Conservation (phyloP, 2,113 vertebrate species). For the Ondatra zibethicus region DNA sequence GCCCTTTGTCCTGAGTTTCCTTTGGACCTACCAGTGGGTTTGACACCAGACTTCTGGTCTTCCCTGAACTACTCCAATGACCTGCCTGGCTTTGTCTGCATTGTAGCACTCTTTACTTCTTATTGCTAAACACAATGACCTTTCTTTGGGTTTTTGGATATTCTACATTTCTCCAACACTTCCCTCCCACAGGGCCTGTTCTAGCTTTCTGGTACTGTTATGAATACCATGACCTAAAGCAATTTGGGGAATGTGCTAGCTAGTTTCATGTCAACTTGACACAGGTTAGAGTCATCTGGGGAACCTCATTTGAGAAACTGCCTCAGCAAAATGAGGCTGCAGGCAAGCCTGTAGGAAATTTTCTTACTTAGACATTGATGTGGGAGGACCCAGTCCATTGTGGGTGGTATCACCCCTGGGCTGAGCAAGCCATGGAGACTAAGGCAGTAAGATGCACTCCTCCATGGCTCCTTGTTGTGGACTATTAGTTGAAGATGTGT, state of each 20-base stretch:
- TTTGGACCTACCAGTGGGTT: background rate
- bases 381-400: background rate
- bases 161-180: background rate
- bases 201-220: background rate
- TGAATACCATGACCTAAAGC: background rate
- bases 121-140: background rate
- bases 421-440: background rate
- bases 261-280: background rate
- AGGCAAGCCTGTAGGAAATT: background rate
- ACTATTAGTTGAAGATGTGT: too few relatives aligned
- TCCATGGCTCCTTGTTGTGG: background rate
- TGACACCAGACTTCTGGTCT: background rate
- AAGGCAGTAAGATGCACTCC: background rate
- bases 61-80: background rate
- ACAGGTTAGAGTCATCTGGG: background rate
- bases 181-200: background rate
- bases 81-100: background rate
- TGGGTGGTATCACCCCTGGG: background rate
- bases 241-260: background rate
- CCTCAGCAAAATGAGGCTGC: background rate
- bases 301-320: background rate
- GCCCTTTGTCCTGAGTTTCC: background rate
- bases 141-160: background rate
- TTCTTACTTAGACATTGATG: background rate
- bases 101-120: background rate